phyloP scores from a whole-genome alignment of 2,113 vertebrate species.

The Ascaphus truei region DNA sequence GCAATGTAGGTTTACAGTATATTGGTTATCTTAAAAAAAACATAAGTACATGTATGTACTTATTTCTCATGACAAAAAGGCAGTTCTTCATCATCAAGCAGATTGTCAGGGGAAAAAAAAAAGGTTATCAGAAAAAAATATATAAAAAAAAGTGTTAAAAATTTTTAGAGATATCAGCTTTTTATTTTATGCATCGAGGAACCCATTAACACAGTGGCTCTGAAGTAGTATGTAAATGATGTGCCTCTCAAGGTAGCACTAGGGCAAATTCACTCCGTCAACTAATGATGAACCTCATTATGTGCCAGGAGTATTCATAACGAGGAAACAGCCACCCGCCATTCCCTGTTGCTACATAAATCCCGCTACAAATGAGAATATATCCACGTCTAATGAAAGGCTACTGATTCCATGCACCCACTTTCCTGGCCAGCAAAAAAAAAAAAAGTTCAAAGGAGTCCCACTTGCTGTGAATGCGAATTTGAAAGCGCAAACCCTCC shows the following conservation, averaged over 20 bases:
- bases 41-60: no score
- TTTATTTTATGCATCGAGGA: slow-evolving; percentile 97
- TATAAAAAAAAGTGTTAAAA: slow-evolving; percentile 73
- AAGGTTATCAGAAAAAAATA: slow-evolving; percentile 52
- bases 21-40: no score
- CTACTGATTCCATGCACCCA: slow-evolving; percentile 89
- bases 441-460: slow-evolving; percentile 13
- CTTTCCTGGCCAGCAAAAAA: slow-evolving; percentile 25
- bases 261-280: slow-evolving; percentile 97
- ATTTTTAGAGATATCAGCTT: slow-evolving; percentile 89
- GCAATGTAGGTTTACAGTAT: no score
- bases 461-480: neutral
- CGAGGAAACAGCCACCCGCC: slow-evolving; percentile 89
- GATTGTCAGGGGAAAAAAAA: slow-evolving; percentile 42
- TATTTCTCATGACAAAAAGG: no score
- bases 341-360: slow-evolving; percentile 91
- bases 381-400: slow-evolving; percentile 98
- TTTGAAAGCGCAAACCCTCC: slow-evolving; percentile 11
- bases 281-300: slow-evolving; percentile 99
- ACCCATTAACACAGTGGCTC: slow-evolving; percentile 92
- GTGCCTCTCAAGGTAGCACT: slow-evolving; percentile 95
- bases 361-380: slow-evolving; percentile 97
- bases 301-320: slow-evolving; percentile 91
- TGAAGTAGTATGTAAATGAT: slow-evolving; percentile 95
- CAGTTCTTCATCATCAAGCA: neutral